phyloP scores from a whole-genome alignment of 2,113 vertebrate species.

The Podiceps cristatus region DNA sequence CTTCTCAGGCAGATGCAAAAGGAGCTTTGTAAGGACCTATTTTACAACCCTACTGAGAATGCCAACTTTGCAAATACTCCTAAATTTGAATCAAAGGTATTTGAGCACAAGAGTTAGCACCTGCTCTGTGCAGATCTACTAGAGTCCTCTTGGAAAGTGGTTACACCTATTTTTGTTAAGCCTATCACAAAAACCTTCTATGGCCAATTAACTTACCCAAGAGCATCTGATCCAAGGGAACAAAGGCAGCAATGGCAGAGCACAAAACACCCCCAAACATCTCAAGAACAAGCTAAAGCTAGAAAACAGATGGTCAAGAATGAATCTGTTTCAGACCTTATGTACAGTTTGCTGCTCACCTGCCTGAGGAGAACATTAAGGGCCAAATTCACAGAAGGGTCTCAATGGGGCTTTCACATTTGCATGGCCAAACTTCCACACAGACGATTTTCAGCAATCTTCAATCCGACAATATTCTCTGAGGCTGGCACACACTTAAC shows the following conservation, averaged over 20 bases:
- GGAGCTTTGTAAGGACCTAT: background rate
- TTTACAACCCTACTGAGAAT: background rate
- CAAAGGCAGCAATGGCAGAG: background rate
- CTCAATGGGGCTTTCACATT: background rate
- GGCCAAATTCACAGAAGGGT: background rate
- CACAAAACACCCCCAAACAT: background rate
- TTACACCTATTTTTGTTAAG: background rate
- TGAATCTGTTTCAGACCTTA: background rate
- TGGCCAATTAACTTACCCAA: background rate
- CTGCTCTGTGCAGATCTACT: background rate
- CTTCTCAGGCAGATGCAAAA: background rate
- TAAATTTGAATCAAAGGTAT: background rate
- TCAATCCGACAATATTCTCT: background rate
- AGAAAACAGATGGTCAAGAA: background rate
- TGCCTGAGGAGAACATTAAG: background rate
- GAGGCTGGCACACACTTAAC: background rate
- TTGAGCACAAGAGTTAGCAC: background rate
- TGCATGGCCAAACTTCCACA: background rate
- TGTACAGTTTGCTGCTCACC: background rate
- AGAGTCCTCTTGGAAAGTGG: background rate
- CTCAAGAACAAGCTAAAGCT: background rate
- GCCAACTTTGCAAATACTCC: background rate
- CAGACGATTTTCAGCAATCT: background rate
- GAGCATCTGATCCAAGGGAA: background rate
- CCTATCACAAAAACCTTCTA: background rate